Evolutionary conservation across 1,140 invertebrate species (phyloP), one percentile per base, ranked within the genome.

Genomic region (Eurosta solidaginis): DNA sequence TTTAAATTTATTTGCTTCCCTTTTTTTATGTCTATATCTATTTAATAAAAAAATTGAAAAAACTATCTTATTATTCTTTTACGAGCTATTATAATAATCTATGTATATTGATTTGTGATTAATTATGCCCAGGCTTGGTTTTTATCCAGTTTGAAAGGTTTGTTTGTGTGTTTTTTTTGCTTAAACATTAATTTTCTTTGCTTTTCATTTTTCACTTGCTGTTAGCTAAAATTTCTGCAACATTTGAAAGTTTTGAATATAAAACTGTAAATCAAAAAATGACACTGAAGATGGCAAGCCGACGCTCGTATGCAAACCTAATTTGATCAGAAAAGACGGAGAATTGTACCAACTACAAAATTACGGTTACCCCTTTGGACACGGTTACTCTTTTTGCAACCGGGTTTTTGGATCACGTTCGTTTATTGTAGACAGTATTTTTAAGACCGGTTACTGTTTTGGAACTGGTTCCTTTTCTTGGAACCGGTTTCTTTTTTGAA

Each of bases 91-190:
- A 74, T 17, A 25, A 47, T 45, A 25, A 47, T 74, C 10, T 45
- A 47, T 74, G 73, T 47, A 74, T 47, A 47, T 40, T 68, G 20
- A 42, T 36, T 59, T 33, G 29, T 22, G 12, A 68, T 68, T 40
- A 68, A 82, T 29, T 68, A 73, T 73, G 25, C 36, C 44, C 77
- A 74, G 25, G 77, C 42, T 78, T 78, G n/a, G n/a, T n/a, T 78
- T 78, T 78, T 81, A 49, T 77, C 76, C 20, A 40, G 17, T 52
- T 75, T 75, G 2, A 5, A 54, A 0, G 22, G 22, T 75, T 59
- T 17, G 12, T 73, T 78, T 78, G 20, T 1, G 33, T 59, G 40
- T 80, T 80, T 79, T 40, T 79, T 76, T 59, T 59, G n/a, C n/a
- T n/a, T n/a, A n/a, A n/a, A n/a, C n/a, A n/a, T n/a, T 3, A 44